Conservation (phyloP, 2,888 invertebrate genomes). For the Keiferia lycopersicella region DNA sequence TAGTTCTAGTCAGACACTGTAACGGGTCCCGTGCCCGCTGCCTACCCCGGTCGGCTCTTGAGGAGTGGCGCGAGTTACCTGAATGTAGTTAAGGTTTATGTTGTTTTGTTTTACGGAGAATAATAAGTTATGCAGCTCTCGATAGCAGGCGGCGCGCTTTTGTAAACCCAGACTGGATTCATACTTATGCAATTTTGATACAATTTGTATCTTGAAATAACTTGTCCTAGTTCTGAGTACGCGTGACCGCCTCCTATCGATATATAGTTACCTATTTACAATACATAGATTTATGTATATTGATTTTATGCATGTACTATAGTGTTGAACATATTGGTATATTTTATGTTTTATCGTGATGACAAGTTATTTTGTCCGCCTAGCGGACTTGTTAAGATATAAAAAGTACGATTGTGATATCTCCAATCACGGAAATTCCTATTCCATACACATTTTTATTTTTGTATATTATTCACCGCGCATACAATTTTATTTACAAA, state of each 20-base stretch:
- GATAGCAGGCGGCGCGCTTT: slow-evolving; percentile 41
- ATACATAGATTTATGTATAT: slow-evolving; percentile 59
- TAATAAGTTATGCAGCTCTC: slow-evolving; percentile 57
- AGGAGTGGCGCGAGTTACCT: slow-evolving; percentile 61
- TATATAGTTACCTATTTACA: slow-evolving; percentile 67
- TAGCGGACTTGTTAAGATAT: slow-evolving; percentile 47
- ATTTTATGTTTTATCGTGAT: slow-evolving; percentile 56
- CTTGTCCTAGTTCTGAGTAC: slow-evolving; percentile 20
- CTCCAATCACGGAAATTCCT: slow-evolving; percentile 75
- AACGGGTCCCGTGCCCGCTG: slow-evolving; percentile 17
- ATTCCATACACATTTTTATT: slow-evolving; percentile 74
- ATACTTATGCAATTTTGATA: not conserved
- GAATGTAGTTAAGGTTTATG: slow-evolving; percentile 57
- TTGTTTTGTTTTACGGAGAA: slow-evolving; percentile 57
- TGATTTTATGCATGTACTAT: slow-evolving; percentile 60
- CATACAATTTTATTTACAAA: slow-evolving; percentile 60
- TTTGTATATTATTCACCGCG: slow-evolving; percentile 70
- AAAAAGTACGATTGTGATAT: slow-evolving; percentile 68
- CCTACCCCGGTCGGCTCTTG: slow-evolving; percentile 6
- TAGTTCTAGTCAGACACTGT: slow-evolving; percentile 47
- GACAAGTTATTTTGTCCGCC: slow-evolving; percentile 53
- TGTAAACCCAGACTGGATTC: slow-evolving; percentile 33
- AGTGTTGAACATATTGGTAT: slow-evolving; percentile 56
- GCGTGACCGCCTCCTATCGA: slow-evolving; percentile 37
- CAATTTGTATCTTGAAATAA: not conserved